phyloP scores from a whole-genome alignment of 2,797 vertebrate genomes.

The Ambastaia sidthimunki region DNA sequence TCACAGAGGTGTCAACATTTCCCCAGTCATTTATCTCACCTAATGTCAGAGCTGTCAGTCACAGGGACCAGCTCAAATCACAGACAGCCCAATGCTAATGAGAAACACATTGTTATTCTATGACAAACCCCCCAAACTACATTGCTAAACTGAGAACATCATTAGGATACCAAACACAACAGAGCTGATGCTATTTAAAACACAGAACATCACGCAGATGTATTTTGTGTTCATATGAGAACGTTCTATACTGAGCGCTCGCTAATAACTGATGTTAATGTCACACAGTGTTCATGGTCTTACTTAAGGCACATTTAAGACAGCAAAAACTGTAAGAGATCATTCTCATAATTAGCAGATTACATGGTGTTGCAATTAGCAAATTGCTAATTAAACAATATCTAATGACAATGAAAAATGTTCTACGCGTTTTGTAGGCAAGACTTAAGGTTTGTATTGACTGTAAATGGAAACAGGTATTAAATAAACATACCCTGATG shows the following conservation, averaged over 20 bases:
- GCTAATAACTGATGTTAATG: background rate
- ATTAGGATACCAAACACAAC: conserved; percentile 27
- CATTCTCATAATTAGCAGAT: background rate
- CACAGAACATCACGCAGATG: background rate
- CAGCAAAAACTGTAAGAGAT: background rate
- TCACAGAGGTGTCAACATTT: conserved; percentile 65
- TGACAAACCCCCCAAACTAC: conserved; percentile 58
- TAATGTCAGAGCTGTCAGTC: conserved; percentile 77
- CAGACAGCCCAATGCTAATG: conserved; percentile 67
- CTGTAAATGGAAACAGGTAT: no score
- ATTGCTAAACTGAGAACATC: conserved; percentile 26
- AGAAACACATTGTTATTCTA: conserved; percentile 64
- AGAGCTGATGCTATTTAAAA: conserved; percentile 30
- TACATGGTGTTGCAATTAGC: no score
- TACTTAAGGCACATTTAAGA: background rate
- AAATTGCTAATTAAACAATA: background rate
- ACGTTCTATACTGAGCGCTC: background rate
- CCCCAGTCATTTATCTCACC: conserved; percentile 59
- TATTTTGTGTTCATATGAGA: background rate
- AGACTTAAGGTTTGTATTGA: no score
- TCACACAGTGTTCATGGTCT: background rate
- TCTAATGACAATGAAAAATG: background rate
- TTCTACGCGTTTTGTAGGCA: no score
- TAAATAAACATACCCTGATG: no score
- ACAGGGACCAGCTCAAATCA: conserved; percentile 56